phyloP scores from a whole-genome alignment of 2,888 invertebrate genomes.

The Euclidia mi region DNA sequence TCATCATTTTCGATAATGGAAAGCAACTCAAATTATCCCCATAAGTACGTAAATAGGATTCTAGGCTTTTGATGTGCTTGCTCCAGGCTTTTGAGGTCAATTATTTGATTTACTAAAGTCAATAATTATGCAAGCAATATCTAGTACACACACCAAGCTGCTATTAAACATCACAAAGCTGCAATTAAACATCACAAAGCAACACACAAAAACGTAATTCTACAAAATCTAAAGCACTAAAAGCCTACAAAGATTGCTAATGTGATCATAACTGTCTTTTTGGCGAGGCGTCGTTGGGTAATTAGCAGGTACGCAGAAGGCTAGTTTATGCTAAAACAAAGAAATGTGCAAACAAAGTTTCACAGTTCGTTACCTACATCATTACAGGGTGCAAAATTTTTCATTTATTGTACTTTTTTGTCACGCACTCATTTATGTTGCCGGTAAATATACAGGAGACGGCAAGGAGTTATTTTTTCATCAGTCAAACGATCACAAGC shows the following conservation, averaged over 20 bases:
- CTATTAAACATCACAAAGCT: too few species aligned
- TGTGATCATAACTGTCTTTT: slow-evolving; percentile 19
- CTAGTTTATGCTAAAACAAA: slow-evolving; percentile 40
- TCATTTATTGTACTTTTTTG: slow-evolving; percentile 48
- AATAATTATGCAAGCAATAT: too few species aligned
- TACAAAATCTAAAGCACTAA: slow-evolving; percentile 10
- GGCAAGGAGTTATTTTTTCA: slow-evolving; percentile 47
- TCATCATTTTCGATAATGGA: too few species aligned
- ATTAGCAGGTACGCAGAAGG: slow-evolving; percentile 36
- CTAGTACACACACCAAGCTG: too few species aligned
- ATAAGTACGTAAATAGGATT: too few species aligned
- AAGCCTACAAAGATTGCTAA: slow-evolving; percentile 25
- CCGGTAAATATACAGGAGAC: slow-evolving; percentile 46
- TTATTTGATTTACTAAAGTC: too few species aligned
- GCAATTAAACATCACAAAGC: too few species aligned
- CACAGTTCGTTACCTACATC: slow-evolving; percentile 42
- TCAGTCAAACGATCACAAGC: slow-evolving; percentile 39
- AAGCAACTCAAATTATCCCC: too few species aligned
- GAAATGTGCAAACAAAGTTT: slow-evolving; percentile 47
- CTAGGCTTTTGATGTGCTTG: too few species aligned
- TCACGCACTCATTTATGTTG: slow-evolving; percentile 43
- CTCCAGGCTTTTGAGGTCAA: too few species aligned
- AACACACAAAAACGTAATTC: slow-evolving; percentile 8
- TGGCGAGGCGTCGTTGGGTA: slow-evolving; percentile 24
- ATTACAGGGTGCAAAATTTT: slow-evolving; percentile 51